These are phyloP conservation scores for Cottus gobio DNA, from an alignment of 2,113 vertebrate species.

Conservation along the genomic window DNA sequence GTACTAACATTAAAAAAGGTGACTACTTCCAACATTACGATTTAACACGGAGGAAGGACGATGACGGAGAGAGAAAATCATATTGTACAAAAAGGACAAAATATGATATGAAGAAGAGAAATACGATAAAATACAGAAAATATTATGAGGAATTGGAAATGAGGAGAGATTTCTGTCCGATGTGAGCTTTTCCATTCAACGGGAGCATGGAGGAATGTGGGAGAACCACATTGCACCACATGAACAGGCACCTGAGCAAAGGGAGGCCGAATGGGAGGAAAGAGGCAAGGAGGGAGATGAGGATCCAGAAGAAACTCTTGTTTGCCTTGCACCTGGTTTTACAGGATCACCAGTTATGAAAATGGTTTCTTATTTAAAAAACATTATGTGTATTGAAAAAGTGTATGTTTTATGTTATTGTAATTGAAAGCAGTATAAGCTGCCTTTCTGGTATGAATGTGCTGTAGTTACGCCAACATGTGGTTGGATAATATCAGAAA, in stretches of 20 bases:
- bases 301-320: neutral
- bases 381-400: too few species aligned
- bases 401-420: neutral
- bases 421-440: neutral
- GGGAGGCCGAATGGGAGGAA: conserved; percentile 51
- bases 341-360: neutral
- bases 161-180: conserved; percentile 1
- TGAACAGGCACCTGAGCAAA: conserved; percentile 65
- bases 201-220: conserved; percentile 39
- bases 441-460: neutral
- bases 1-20: conserved; percentile 14
- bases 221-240: conserved; percentile 44
- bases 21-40: neutral
- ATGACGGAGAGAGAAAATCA: neutral
- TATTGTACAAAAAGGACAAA: neutral
- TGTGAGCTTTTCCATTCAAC: conserved; percentile 33
- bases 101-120: neutral
- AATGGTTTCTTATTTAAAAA: too few species aligned
- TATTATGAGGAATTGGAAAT: conserved; percentile 4
- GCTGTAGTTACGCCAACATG: too few species aligned
- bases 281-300: conserved; percentile 45
- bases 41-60: conserved; percentile 5
- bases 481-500: conserved; percentile 1
- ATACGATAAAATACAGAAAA: neutral
- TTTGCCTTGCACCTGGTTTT: neutral